Conservation (phyloP, 2,888 invertebrate genomes). For the Stenurella melanura region DNA sequence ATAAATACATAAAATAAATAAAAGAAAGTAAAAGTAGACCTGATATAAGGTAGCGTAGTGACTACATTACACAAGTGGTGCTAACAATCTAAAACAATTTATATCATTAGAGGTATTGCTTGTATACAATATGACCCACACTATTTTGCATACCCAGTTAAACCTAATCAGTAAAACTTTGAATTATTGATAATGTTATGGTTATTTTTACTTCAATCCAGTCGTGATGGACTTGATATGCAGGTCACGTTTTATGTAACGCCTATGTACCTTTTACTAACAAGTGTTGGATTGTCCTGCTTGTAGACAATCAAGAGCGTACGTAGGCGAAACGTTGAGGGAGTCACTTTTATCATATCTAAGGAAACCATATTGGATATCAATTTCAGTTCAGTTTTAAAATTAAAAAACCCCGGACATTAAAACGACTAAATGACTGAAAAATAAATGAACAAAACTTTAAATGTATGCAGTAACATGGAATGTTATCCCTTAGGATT, state of each 20-base stretch:
- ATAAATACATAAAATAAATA: too few species aligned
- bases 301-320: constrained; percentile 17
- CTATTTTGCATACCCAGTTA: constrained; percentile 5
- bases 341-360: background rate
- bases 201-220: constrained; percentile 18
- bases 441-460: too few species aligned
- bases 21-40: too few species aligned
- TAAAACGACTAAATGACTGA: too few species aligned
- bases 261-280: constrained; percentile 25
- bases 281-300: constrained; percentile 31
- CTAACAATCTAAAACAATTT: too few species aligned
- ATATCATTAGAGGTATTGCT: background rate
- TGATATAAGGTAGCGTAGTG: too few species aligned
- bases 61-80: too few species aligned
- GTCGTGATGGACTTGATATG: constrained; percentile 9
- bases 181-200: constrained; percentile 32
- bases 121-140: background rate
- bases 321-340: background rate
- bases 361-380: background rate
- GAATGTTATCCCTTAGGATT: too few species aligned
- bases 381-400: too few species aligned
- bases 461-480: too few species aligned
- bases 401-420: too few species aligned
- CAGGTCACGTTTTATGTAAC: constrained; percentile 18
- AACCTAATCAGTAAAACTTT: constrained; percentile 10